Conservation (phyloP, 2,113 vertebrate genomes). For the Petrocephalus zakoni region DNA sequence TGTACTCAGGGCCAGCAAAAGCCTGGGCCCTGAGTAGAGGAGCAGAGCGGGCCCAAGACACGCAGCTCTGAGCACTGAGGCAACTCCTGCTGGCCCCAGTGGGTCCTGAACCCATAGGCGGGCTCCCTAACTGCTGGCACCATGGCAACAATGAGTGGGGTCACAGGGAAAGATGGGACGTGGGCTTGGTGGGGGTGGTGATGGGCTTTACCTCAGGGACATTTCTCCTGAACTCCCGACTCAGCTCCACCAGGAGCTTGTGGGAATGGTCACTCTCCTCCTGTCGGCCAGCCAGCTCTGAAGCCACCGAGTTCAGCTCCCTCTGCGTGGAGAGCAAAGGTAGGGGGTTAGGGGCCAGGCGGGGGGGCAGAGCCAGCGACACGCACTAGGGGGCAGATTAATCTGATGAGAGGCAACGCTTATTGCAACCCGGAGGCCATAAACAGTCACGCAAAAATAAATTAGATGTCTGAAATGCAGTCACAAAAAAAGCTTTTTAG, state of each 20-base stretch:
- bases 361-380: conserved; percentile 51
- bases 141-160: not conserved
- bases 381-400: conserved; percentile 50
- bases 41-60: not conserved
- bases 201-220: conserved; percentile 83
- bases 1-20: not conserved
- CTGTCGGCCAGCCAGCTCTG: conserved; percentile 70
- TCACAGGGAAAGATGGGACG: not conserved
- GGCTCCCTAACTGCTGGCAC: not conserved
- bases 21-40: not conserved
- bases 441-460: conserved; percentile 81
- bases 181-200: not conserved
- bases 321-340: conserved; percentile 69
- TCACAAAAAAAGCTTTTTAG: conserved; percentile 72
- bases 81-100: not conserved
- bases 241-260: conserved; percentile 90
- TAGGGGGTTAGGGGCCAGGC: conserved; percentile 47
- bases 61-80: not conserved
- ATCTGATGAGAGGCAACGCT: conserved; percentile 63
- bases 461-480: conserved; percentile 62
- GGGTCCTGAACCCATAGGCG: not conserved
- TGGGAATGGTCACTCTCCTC: conserved; percentile 78
- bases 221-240: conserved; percentile 92
- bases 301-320: conserved; percentile 80
- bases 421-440: conserved; percentile 67